Conservation (phyloP, 2,888 invertebrate genomes). For the Drosophila emarginata region DNA sequence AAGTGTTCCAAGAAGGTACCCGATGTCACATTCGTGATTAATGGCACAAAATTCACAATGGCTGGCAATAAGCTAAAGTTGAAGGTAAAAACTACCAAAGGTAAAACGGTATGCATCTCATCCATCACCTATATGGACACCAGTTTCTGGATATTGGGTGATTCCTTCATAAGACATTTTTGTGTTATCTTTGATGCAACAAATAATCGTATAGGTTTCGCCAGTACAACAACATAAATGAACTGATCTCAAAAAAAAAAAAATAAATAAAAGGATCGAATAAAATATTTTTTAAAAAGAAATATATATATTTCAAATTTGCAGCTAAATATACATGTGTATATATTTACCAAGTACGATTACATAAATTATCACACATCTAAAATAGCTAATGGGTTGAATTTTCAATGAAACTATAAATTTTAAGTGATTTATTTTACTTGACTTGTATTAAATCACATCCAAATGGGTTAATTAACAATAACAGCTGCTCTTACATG, state of each 20-base stretch:
- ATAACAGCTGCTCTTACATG: slow-evolving; percentile 28
- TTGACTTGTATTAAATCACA: not conserved
- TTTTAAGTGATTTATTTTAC: not conserved
- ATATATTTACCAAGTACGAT: too few relatives aligned
- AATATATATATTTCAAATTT: too few relatives aligned
- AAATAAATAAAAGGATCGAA: not conserved
- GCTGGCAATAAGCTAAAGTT: slow-evolving; percentile 16
- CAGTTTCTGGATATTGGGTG: slow-evolving; percentile 28
- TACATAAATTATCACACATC: not conserved
- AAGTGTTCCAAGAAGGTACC: slow-evolving; percentile 22
- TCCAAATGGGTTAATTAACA: slow-evolving; percentile 13
- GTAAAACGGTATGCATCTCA: slow-evolving; percentile 23
- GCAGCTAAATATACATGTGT: too few relatives aligned
- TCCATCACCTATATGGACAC: slow-evolving; percentile 17
- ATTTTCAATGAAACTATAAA: not conserved
- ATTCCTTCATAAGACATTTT: slow-evolving; percentile 21
- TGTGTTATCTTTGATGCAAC: slow-evolving; percentile 22
- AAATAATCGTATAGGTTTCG: slow-evolving; percentile 21
- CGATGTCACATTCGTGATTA: slow-evolving; percentile 5
- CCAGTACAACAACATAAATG: slow-evolving; percentile 9
- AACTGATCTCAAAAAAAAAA: slow-evolving; percentile 22
- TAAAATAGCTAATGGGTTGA: not conserved
- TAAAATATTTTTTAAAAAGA: too few relatives aligned
- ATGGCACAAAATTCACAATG: not conserved
- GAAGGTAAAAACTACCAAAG: slow-evolving; percentile 18